Evolutionary conservation across 1,140 invertebrate species (phyloP).

Genomic region (Protaetia brevitarsis): DNA sequence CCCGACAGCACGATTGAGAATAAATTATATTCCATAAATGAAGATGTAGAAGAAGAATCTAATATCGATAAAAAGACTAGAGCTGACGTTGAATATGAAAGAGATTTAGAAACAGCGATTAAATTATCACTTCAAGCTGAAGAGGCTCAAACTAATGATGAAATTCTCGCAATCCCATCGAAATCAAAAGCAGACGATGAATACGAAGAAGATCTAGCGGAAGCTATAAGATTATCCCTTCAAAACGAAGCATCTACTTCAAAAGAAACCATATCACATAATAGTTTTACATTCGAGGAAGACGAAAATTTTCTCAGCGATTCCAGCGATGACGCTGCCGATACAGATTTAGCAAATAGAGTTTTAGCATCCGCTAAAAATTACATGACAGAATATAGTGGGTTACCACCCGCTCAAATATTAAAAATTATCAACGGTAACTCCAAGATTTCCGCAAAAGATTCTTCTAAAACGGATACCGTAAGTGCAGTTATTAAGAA

Average conservation of each 20-base stretch:
- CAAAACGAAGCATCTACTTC: conserved; percentile 33
- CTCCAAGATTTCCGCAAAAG: not conserved
- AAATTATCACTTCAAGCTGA: conserved; percentile 46
- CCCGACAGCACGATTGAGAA: conserved; percentile 28
- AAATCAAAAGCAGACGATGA: conserved; percentile 40
- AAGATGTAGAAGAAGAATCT: conserved; percentile 12
- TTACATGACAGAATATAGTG: conserved; percentile 73
- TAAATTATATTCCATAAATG: not conserved
- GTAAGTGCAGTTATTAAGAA: not conserved
- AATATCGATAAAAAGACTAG: not conserved
- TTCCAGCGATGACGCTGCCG: conserved; percentile 39
- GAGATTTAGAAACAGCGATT: conserved; percentile 52
- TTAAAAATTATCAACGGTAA: conserved; percentile 53
- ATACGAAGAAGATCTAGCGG: conserved; percentile 54
- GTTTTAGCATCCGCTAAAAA: conserved; percentile 54
- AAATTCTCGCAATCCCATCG: not conserved
- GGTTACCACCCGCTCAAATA: conserved; percentile 69
- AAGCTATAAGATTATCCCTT: conserved; percentile 52
- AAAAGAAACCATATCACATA: not conserved
- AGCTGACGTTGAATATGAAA: conserved; percentile 48
- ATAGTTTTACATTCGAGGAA: conserved; percentile 30
- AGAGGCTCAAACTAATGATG: no score
- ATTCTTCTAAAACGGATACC: not conserved
- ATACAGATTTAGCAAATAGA: conserved; percentile 38
- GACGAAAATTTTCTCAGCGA: conserved; percentile 45